phyloP scores from a whole-genome alignment of 2,888 invertebrate genomes.

The Ophion obscuratus region DNA sequence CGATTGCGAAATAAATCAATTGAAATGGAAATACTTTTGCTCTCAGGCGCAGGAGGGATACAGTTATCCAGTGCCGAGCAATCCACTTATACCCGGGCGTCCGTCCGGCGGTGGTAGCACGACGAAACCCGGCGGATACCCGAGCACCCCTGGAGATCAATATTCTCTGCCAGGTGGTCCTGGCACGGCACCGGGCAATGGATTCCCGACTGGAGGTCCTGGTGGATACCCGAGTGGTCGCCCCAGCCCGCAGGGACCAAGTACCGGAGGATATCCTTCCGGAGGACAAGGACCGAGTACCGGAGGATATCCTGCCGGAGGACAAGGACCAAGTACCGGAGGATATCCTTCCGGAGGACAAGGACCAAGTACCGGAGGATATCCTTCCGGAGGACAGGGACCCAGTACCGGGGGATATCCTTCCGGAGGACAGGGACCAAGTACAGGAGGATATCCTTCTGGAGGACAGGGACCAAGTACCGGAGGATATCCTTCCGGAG shows the following conservation, averaged over 20 bases:
- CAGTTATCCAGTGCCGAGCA: conserved; percentile 89
- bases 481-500: conserved; percentile 14
- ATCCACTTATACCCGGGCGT: conserved; percentile 85
- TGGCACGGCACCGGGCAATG: conserved; percentile 71
- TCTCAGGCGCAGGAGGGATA: conserved; percentile 90
- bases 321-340: conserved; percentile 68
- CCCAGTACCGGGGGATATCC: conserved; percentile 53
- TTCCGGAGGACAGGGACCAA: conserved; percentile 51
- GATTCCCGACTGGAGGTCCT: conserved; percentile 72
- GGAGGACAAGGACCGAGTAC: conserved; percentile 63
- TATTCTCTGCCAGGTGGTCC: conserved; percentile 72
- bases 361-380: conserved; percentile 70
- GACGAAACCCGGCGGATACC: conserved; percentile 73
- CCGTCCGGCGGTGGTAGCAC: conserved; percentile 70
- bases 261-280: conserved; percentile 61
- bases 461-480: conserved; percentile 44
- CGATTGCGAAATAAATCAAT: conserved; percentile 49
- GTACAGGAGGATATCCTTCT: conserved; percentile 62
- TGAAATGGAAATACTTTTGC: conserved; percentile 55
- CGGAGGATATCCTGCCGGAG: conserved; percentile 73
- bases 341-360: conserved; percentile 70
- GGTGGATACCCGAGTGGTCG: conserved; percentile 75
- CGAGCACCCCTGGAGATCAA: conserved; percentile 68
- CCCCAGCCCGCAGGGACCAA: conserved; percentile 69
- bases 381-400: conserved; percentile 66